Evolutionary conservation across 2,888 invertebrate species (phyloP).

Genomic region (Lasioglossum pauxillum): DNA sequence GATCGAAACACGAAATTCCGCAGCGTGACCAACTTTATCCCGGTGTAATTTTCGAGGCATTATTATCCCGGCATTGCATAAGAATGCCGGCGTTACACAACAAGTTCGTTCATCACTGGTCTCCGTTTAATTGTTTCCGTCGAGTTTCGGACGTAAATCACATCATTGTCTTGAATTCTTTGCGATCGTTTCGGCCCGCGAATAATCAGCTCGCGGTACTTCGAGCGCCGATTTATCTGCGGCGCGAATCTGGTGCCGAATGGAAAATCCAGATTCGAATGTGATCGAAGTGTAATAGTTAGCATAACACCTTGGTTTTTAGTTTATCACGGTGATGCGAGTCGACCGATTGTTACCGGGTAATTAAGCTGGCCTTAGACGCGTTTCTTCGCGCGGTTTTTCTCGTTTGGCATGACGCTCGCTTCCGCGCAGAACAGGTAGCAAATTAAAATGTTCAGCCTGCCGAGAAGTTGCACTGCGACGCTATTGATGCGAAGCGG

Average conservation of each 20-base stretch:
- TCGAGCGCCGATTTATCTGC: not conserved
- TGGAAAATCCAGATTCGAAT: not conserved
- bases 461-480: not conserved
- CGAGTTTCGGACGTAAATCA: slow-evolving; percentile 75
- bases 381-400: not conserved
- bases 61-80: slow-evolving; percentile 60
- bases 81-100: slow-evolving; percentile 74
- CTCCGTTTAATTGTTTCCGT: slow-evolving; percentile 78
- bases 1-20: not conserved
- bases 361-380: not conserved
- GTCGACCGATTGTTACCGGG: not conserved
- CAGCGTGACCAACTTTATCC: slow-evolving; percentile 11
- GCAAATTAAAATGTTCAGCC: not conserved
- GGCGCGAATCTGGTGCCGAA: not conserved
- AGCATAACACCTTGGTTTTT: not conserved
- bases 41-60: slow-evolving; percentile 43
- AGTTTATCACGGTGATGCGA: not conserved
- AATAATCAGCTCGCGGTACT: not conserved
- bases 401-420: not conserved
- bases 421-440: not conserved
- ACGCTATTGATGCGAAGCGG: not conserved
- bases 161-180: slow-evolving; percentile 72
- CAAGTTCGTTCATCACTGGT: slow-evolving; percentile 76
- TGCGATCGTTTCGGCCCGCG: slow-evolving; percentile 37
- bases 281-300: not conserved